These are phyloP conservation scores for Xiphophorus hellerii DNA, from an alignment of 2,113 vertebrate species.

Conservation along the genomic window DNA sequence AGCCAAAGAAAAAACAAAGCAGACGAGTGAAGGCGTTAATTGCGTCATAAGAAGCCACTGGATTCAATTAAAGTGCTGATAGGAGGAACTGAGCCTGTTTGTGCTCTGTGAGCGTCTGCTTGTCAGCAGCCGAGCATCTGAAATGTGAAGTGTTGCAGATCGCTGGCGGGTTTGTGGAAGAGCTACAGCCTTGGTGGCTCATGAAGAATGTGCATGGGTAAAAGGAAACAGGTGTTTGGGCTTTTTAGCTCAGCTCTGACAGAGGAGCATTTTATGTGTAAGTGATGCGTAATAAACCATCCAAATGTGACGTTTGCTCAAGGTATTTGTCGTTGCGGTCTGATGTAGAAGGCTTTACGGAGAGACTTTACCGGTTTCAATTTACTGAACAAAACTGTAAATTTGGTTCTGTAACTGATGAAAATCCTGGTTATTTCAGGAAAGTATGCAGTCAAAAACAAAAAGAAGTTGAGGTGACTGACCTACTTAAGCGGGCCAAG, in stretches of 20 bases:
- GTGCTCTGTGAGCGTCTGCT: conserved; percentile 25
- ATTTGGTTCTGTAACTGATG: too few species aligned
- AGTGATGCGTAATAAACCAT: not conserved
- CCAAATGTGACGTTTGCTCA: not conserved
- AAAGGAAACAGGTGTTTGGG: conserved; percentile 64
- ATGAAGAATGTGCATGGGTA: conserved; percentile 65
- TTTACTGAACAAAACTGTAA: not conserved
- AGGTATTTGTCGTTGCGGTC: not conserved
- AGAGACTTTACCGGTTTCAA: not conserved
- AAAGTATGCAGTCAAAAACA: not conserved
- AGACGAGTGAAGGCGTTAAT: not conserved
- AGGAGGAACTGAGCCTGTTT: conserved; percentile 10
- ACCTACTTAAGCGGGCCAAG: not conserved
- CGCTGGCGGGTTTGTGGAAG: conserved; percentile 35
- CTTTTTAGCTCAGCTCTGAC: not conserved
- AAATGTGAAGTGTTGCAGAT: conserved; percentile 56
- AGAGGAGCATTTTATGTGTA: not conserved
- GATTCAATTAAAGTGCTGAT: conserved; percentile 25
- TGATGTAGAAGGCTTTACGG: not conserved
- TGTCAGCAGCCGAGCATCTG: conserved; percentile 36
- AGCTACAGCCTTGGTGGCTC: conserved; percentile 34
- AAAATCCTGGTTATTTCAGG: not conserved
- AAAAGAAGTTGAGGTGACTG: not conserved
- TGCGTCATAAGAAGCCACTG: conserved; percentile 12
- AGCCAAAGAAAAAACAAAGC: not conserved